These are phyloP conservation scores for Eurystomus gularis DNA, from an alignment of 2,113 vertebrate species.

Conservation along the genomic window DNA sequence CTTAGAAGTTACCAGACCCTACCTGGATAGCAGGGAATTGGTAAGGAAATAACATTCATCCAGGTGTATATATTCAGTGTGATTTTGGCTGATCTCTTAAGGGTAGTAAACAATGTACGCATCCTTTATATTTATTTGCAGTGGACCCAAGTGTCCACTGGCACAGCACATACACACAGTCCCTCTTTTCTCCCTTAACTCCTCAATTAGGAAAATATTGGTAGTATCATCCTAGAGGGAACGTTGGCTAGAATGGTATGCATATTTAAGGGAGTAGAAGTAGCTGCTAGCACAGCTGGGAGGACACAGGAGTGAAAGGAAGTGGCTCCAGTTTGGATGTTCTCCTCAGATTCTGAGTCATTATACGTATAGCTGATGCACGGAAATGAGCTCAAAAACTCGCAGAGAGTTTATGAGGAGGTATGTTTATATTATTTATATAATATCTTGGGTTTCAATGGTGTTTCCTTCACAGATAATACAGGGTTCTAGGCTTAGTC, in stretches of 20 bases:
- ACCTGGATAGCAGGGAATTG: background rate
- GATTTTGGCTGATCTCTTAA: background rate
- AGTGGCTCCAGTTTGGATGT: background rate
- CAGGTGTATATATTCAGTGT: background rate
- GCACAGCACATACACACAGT: accelerated
- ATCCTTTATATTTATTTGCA: background rate
- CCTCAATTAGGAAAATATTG: background rate
- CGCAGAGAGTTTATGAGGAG: too few species aligned
- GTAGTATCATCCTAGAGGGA: background rate
- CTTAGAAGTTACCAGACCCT: background rate
- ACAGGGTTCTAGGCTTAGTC: too few species aligned
- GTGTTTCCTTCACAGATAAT: too few species aligned
- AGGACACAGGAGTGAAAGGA: background rate
- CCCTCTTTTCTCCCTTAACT: too few species aligned
- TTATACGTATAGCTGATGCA: too few species aligned
- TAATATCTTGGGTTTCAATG: too few species aligned
- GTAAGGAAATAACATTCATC: background rate
- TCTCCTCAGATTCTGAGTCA: background rate
- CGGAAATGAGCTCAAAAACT: too few species aligned
- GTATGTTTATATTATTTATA: too few species aligned
- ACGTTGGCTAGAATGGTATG: background rate
- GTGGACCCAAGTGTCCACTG: background rate
- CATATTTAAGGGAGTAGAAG: background rate
- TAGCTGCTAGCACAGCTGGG: background rate
- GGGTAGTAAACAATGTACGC: background rate